Evolutionary conservation across 2,888 invertebrate species (phyloP), one percentile per base, ranked within the genome.

Genomic region (Amphipyra berbera): DNA sequence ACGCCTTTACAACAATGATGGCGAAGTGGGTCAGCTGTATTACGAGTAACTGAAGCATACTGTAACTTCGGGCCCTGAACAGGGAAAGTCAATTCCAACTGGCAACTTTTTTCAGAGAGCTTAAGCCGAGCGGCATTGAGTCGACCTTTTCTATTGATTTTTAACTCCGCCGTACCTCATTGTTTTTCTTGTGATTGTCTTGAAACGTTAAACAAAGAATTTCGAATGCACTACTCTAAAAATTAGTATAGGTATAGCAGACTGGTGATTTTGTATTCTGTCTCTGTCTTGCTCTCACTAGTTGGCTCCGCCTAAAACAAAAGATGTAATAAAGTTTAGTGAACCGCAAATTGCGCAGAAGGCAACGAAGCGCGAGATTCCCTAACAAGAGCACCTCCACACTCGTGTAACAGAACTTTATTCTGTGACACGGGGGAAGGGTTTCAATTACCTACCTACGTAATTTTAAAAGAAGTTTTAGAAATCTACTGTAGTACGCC

Each of bases 1-100:
- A 73, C 58, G 59, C 56, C 42, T 57, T 69, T 69, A 68, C 54
- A 69, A 67, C 61, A 78, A 66, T 72, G 63, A 68, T 69, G 62
- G 41, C 56, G 73, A 88, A 85, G 77, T 82, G 82, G 87, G 88
- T 86, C 87, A 84, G 76, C 80, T 80, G 78, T 79, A 77, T 66
- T 72, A 60, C 68, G 75, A 55, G 60, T 72, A 80, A 84, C 79
- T 85, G 85, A 86, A 82, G 82, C 84, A 79, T 82, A 80, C 79
- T 72, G 77, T 83, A 88, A 90, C 86, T 89, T 87, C 75, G 72
- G 66, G 74, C 76, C 78, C 71, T 78, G 86, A 91, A 91, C 92
- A 91, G 85, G 85, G 88, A 92, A 92, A 92, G 90, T 92, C 92
- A 91, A 92, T 92, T 89, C 86, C 76, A 87, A 87, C 86, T 82